A percentile compares a stretch with the other conserved stretches of the same genome.
phyloP scores from a whole-genome alignment of 1,140 invertebrate species.

The Latrodectus geometricus region DNA sequence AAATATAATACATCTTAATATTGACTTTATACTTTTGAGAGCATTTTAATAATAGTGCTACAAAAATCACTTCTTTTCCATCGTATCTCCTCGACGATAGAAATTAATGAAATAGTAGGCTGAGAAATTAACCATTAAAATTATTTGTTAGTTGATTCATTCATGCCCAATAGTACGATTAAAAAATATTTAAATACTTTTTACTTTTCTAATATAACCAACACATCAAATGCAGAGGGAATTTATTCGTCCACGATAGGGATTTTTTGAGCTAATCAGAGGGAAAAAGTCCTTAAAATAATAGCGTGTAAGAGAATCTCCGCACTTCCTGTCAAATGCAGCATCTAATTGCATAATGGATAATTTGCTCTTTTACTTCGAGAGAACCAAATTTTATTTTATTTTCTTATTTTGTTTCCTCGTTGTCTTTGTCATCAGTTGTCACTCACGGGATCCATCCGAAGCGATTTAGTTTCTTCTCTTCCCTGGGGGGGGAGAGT shows the following conservation, averaged over 20 bases:
- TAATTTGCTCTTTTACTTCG: constrained; percentile 1
- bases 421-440: constrained; percentile 23
- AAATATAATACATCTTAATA: too few species aligned
- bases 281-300: neutral
- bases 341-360: constrained; percentile 24
- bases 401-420: neutral
- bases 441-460: constrained; percentile 8
- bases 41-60: too few species aligned
- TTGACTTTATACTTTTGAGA: too few species aligned
- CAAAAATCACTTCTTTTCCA: too few species aligned
- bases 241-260: neutral
- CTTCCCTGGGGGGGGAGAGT: neutral
- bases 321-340: constrained; percentile 12
- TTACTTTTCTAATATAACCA: too few species aligned
- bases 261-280: neutral
- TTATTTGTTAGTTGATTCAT: too few species aligned
- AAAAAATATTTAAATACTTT: too few species aligned
- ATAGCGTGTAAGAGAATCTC: constrained; percentile 11
- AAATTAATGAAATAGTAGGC: too few species aligned
- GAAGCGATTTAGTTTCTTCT: neutral
- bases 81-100: too few species aligned
- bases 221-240: neutral
- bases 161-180: too few species aligned
- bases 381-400: neutral
- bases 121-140: too few species aligned